Conservation (phyloP, 2,113 vertebrate species). For the Numenius arquata region DNA sequence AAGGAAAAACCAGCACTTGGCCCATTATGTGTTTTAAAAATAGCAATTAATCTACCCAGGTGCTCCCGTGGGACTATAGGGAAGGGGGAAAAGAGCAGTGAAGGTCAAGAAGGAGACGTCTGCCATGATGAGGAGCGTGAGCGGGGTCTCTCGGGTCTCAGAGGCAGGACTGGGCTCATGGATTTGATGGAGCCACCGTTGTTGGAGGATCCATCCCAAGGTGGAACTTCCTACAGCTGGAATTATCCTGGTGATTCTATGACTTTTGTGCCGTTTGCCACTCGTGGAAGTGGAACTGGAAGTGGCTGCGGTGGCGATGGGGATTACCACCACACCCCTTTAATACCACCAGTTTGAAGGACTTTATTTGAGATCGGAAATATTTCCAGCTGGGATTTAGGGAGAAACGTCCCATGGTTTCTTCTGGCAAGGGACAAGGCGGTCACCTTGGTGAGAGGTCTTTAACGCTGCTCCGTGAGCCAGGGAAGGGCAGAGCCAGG, state of each 20-base stretch:
- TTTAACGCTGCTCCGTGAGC: not conserved
- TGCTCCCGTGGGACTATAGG: not conserved
- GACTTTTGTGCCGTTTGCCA: not conserved
- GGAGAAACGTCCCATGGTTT: not conserved
- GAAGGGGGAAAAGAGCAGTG: not conserved
- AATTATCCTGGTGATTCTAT: rapidly evolving
- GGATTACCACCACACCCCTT: not conserved
- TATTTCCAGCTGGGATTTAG: not conserved
- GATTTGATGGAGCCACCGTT: not conserved
- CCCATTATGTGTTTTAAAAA: not conserved
- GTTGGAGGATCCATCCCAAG: not conserved
- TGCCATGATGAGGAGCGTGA: rapidly evolving
- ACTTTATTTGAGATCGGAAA: not conserved
- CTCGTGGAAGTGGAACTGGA: not conserved
- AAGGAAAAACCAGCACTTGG: not conserved
- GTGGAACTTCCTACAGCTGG: not conserved
- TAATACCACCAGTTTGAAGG: too few relatives aligned
- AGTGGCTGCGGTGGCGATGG: rapidly evolving
- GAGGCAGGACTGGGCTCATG: not conserved
- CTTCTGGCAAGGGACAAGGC: not conserved
- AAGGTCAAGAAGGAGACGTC: not conserved
- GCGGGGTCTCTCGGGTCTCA: not conserved
- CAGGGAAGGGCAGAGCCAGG: not conserved
- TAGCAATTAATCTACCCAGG: not conserved
- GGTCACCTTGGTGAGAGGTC: not conserved